phyloP scores from a whole-genome alignment of 2,888 invertebrate species.

The Dorcus hopei region DNA sequence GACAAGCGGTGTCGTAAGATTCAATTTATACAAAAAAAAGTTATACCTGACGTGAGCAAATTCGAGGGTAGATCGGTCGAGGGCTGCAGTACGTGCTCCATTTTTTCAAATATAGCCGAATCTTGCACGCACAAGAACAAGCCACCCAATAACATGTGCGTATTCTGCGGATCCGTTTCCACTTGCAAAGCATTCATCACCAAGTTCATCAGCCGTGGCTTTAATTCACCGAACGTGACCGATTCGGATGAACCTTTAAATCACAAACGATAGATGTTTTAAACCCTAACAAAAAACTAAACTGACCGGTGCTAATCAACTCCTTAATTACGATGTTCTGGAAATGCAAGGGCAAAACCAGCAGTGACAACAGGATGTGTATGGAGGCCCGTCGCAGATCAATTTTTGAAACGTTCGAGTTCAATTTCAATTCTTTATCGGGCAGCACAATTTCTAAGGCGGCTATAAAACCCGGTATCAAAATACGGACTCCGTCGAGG shows the following conservation, averaged over 20 bases:
- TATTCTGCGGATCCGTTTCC: constrained; percentile 81
- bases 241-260: constrained; percentile 34
- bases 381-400: constrained; percentile 89
- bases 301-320: constrained; percentile 56
- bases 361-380: constrained; percentile 83
- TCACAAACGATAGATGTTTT: constrained; percentile 16
- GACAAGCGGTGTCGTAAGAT: not conserved
- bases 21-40: constrained; percentile 4
- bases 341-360: constrained; percentile 92
- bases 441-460: constrained; percentile 89
- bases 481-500: constrained; percentile 86
- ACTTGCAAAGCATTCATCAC: constrained; percentile 79
- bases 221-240: constrained; percentile 65
- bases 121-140: constrained; percentile 76
- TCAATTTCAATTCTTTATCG: constrained; percentile 78
- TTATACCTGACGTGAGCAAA: constrained; percentile 66
- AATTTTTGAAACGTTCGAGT: constrained; percentile 67
- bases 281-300: constrained; percentile 12
- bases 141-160: constrained; percentile 83
- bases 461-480: constrained; percentile 84
- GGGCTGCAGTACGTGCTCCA: constrained; percentile 59
- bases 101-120: constrained; percentile 71
- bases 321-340: constrained; percentile 71
- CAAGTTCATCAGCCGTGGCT: constrained; percentile 74
- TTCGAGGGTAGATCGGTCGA: constrained; percentile 58